Percentiles rank a stretch among this genome's conserved stretches.
These are phyloP conservation scores for Drosophila pseudotakahashii DNA, from an alignment of 2,888 invertebrate genomes.

Conservation along the genomic window DNA sequence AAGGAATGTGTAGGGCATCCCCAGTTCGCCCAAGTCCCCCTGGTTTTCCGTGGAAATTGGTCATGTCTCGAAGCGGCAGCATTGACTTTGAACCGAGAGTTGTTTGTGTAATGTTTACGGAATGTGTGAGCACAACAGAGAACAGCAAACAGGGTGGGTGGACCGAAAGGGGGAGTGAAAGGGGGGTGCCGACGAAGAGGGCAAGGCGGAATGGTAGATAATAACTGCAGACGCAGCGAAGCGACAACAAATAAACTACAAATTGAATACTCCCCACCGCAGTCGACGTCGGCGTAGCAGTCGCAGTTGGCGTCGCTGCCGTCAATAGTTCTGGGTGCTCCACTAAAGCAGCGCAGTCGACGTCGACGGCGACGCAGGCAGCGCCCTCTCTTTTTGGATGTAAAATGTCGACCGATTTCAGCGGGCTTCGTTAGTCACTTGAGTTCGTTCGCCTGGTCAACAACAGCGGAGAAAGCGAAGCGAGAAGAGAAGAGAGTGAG, in stretches of 20 bases:
- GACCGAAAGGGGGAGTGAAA: background rate
- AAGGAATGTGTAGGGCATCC: background rate
- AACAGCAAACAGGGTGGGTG: conserved; percentile 52
- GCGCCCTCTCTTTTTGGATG: conserved; percentile 66
- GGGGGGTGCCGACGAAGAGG: background rate
- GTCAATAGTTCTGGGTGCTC: conserved; percentile 28
- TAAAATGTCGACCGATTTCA: conserved; percentile 71
- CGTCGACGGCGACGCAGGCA: conserved; percentile 30
- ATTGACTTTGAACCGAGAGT: conserved; percentile 77
- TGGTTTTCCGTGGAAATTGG: conserved; percentile 12
- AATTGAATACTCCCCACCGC: conserved; percentile 49
- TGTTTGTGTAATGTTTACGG: conserved; percentile 73
- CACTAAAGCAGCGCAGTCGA: conserved; percentile 23
- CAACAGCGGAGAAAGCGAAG: conserved; percentile 33
- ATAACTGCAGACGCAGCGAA: conserved; percentile 36
- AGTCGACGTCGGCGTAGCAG: conserved; percentile 21
- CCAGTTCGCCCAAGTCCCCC: background rate
- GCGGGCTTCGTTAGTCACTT: conserved; percentile 76
- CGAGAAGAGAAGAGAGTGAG: conserved; percentile 5
- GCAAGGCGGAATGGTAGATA: conserved; percentile 57
- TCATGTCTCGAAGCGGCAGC: conserved; percentile 44
- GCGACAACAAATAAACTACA: conserved; percentile 63
- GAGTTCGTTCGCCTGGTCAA: conserved; percentile 73
- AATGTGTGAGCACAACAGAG: conserved; percentile 77
- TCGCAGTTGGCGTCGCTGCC: conserved; percentile 24